Base-by-base conservation (phyloP, 2,888 invertebrate genomes). In the Poecilobothrus nobilitatus region DNA sequence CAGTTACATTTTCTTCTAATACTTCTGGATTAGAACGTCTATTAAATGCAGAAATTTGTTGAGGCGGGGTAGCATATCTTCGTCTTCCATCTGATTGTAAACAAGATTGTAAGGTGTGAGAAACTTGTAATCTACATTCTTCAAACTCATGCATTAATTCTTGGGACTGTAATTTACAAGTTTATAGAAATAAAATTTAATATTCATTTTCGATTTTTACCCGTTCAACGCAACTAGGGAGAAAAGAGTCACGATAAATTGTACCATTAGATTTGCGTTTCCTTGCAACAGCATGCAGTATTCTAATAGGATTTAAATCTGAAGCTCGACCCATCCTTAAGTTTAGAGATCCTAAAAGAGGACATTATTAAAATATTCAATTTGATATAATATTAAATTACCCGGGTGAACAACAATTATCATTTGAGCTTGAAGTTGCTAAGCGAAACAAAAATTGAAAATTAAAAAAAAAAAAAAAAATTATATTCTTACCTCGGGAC, bases 371-470 rank as follows among this genome's bases (percentile, higher is more conserved):
- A n/a, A 18, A 53, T 37, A 10, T 18, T 53, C 53, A 53, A 53
- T 53, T 53, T 53, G 1, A 18, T 18, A 53, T 6, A 15, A 18
- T 6, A 53, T 53, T 18, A 18, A 12, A 18, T 53, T 53, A 53
- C 53, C 97, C 22, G 97, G 96, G 78, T 97, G 96, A 69, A 97
- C 94, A n/a, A 97, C 90, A 70, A 97, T 90, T 63, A 94, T 91
- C 71, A 90, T 89, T 75, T 91, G 90, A 0, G 92, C 89, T 75
- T 90, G 89, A 72, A 90, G 87, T 79, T 89, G 88, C 83, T 89
- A 72, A 84, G 37, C 37, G n/a, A n/a, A n/a, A 34, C 34, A 84
- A 12, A 10, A 66, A 66, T 22, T 22, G 22, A 27, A 1, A 33
- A 18, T 63, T 27, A 63, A 21, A 18, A 2, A 9, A 9, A 27